phyloP scores from a whole-genome alignment of 2,113 vertebrate species.

The Microtus oregoni region DNA sequence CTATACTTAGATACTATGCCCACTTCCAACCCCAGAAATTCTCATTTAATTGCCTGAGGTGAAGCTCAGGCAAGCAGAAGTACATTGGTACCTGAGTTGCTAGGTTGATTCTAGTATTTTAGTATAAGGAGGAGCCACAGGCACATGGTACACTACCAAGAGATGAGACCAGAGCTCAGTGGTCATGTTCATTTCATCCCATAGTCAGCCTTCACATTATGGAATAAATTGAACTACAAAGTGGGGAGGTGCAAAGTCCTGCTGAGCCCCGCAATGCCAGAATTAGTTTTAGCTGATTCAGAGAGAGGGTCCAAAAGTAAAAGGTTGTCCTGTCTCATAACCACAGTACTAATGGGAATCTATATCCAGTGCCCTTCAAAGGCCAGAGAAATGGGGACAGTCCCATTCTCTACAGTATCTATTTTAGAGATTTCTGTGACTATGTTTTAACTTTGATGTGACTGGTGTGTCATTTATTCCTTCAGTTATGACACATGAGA shows the following conservation, averaged over 20 bases:
- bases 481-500: constrained; percentile 9
- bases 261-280: not conserved
- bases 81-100: not conserved
- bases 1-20: not conserved
- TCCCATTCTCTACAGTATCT: not conserved
- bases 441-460: constrained; percentile 7
- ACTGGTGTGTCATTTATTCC: not conserved
- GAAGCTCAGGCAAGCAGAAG: not conserved
- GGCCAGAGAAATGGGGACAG: not conserved
- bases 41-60: not conserved
- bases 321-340: not conserved
- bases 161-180: not conserved
- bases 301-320: not conserved
- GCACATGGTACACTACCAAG: not conserved
- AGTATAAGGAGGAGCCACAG: not conserved
- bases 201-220: not conserved
- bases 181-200: not conserved
- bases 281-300: not conserved
- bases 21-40: not conserved
- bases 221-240: not conserved
- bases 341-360: not conserved
- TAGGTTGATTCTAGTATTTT: not conserved
- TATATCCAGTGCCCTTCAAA: constrained; percentile 17
- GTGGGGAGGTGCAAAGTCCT: not conserved
- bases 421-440: constrained; percentile 13